Evolutionary conservation across 1,140 invertebrate species (phyloP).

Genomic region (Nymphalis io): DNA sequence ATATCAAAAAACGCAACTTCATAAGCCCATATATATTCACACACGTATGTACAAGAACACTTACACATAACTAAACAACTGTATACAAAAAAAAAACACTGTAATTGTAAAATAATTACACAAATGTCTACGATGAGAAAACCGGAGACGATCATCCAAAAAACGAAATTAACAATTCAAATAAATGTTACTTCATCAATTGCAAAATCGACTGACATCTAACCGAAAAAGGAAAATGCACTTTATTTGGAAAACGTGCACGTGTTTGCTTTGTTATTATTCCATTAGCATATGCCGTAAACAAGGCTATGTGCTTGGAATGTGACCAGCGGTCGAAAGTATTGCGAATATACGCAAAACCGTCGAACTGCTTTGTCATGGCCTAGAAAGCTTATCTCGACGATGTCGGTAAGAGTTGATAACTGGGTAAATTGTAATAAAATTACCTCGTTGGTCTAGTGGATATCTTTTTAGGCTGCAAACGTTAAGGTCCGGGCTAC

Average conservation of each 20-base stretch:
- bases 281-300: conserved; percentile 42
- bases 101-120: not conserved
- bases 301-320: conserved; percentile 34
- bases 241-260: conserved; percentile 38
- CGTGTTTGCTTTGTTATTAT: conserved; percentile 38
- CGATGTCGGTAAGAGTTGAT: conserved; percentile 23
- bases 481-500: no score
- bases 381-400: conserved; percentile 36
- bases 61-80: not conserved
- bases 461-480: no score
- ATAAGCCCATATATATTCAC: no score
- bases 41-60: no score
- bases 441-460: not conserved
- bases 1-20: no score
- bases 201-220: conserved; percentile 25
- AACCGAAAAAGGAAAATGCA: conserved; percentile 39
- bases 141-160: not conserved
- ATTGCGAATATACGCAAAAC: conserved; percentile 42
- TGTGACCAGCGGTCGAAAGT: conserved; percentile 36
- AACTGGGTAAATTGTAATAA: conserved; percentile 21
- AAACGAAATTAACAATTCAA: conserved; percentile 10
- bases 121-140: not conserved
- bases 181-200: conserved; percentile 24
- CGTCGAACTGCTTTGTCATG: conserved; percentile 29
- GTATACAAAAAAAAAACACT: not conserved